phyloP scores from a whole-genome alignment of 2,797 vertebrate species.

The Pseudopleuronectes americanus region DNA sequence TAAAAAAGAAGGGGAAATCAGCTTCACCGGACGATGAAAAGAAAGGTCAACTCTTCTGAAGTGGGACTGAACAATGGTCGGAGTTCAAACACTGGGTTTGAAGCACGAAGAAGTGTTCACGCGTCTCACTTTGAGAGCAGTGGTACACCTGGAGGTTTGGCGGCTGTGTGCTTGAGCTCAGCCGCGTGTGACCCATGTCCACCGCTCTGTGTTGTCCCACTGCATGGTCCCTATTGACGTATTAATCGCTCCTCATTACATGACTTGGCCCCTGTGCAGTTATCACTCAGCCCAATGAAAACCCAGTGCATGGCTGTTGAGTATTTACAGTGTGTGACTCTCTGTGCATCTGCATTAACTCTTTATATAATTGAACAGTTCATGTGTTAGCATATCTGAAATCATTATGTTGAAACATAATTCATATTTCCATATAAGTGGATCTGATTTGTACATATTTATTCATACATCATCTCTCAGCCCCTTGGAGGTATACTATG shows the following conservation, averaged over 20 bases:
- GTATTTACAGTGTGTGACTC: constrained; percentile 78
- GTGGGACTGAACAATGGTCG: constrained; percentile 54
- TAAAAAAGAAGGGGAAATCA: constrained; percentile 81
- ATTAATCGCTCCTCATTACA: constrained; percentile 77
- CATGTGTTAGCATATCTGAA: constrained; percentile 59
- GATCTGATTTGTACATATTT: constrained; percentile 74
- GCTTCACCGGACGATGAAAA: constrained; percentile 64
- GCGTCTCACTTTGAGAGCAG: constrained; percentile 85
- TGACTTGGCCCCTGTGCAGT: constrained; percentile 86
- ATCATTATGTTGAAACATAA: constrained; percentile 75
- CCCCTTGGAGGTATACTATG: constrained; percentile 78
- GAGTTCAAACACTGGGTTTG: constrained; percentile 86
- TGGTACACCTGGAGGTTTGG: constrained; percentile 50
- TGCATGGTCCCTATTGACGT: constrained; percentile 73
- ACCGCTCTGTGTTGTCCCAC: constrained; percentile 82
- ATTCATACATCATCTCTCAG: constrained; percentile 68
- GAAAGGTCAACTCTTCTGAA: constrained; percentile 76
- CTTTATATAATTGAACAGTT: constrained; percentile 65
- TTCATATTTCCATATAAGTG: constrained; percentile 70
- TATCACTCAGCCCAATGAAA: constrained; percentile 86
- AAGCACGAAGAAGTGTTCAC: constrained; percentile 91
- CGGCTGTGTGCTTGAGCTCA: constrained; percentile 52
- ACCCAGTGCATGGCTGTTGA: constrained; percentile 82
- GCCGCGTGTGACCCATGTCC: constrained; percentile 76
- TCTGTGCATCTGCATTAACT: constrained; percentile 67